Conservation (phyloP, 2,113 vertebrate species). For the Rattus rattus region DNA sequence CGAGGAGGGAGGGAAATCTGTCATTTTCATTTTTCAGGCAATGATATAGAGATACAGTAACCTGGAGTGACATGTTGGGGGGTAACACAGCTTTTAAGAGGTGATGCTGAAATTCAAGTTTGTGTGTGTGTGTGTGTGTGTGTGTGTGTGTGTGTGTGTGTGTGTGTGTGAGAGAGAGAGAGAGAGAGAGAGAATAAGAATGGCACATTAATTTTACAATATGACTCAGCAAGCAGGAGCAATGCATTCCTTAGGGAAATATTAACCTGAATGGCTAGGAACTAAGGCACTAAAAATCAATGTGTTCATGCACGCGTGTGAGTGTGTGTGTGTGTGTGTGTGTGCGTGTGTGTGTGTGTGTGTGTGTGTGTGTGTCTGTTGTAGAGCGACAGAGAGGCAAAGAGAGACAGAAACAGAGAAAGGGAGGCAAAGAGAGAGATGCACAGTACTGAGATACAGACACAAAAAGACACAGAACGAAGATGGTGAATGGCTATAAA, state of each 20-base stretch:
- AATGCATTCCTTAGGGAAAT: background rate
- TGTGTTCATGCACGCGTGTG: background rate
- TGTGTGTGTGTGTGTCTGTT: background rate
- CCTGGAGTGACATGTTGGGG: background rate
- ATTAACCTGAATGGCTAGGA: background rate
- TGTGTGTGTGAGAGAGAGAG: too few species aligned
- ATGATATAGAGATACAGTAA: background rate
- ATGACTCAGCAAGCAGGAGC: background rate
- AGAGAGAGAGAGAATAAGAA: background rate
- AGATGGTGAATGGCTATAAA: background rate
- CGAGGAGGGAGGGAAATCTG: background rate
- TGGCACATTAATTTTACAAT: constrained; percentile 5
- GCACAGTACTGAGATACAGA: background rate
- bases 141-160: too few species aligned
- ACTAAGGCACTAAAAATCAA: background rate
- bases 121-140: too few species aligned
- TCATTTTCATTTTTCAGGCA: constrained; percentile 25
- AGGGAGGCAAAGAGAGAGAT: background rate
- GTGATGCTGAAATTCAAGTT: constrained; percentile 11
- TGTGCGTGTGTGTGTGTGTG: background rate
- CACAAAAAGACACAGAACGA: background rate
- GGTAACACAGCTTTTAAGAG: background rate
- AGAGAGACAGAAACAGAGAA: background rate
- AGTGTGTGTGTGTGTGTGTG: background rate
- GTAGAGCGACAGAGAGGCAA: background rate